phyloP scores from a whole-genome alignment of 2,113 vertebrate species.

The Hippotragus niger region DNA sequence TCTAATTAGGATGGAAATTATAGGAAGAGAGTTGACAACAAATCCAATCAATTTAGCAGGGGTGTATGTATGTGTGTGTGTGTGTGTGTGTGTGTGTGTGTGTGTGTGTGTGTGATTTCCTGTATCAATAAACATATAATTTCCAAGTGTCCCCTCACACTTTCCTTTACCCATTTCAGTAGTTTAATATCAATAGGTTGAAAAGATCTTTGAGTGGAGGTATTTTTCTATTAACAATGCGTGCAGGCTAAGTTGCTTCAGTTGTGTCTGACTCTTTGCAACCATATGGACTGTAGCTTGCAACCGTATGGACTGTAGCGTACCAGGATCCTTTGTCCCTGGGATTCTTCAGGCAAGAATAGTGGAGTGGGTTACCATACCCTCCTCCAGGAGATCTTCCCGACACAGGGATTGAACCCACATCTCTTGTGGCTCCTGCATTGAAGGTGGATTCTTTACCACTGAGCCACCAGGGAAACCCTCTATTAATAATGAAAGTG shows the following conservation, averaged over 20 bases:
- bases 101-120: neutral
- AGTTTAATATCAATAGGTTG: neutral
- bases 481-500: neutral
- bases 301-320: neutral
- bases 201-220: neutral
- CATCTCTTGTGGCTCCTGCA: neutral
- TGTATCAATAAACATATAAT: neutral
- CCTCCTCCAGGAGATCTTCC: neutral
- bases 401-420: neutral
- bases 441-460: neutral
- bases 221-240: neutral
- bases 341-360: neutral
- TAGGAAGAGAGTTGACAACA: neutral
- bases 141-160: neutral
- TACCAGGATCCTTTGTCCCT: neutral
- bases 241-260: neutral
- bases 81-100: neutral
- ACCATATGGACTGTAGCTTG: neutral
- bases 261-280: neutral
- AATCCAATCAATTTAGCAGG: neutral
- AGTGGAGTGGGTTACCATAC: neutral
- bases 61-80: neutral
- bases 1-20: neutral
- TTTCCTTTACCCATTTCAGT: neutral
- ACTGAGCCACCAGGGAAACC: neutral